Base-by-base conservation (phyloP, 2,113 vertebrate genomes). In the Phrynosoma platyrhinos region DNA sequence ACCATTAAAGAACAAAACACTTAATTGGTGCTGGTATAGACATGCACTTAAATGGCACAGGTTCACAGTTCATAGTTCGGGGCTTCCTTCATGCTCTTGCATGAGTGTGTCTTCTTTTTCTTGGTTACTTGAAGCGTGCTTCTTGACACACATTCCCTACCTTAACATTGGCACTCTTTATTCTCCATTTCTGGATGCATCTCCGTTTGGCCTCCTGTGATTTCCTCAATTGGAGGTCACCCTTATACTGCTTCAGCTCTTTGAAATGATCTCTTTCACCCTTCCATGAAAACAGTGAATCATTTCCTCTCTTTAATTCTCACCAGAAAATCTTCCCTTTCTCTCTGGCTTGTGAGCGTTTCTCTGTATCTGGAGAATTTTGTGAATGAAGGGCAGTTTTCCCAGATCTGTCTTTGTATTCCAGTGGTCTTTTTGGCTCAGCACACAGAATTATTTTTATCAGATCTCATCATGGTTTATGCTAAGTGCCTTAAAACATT, bases 351-450 rank as follows among this genome's bases (percentile, higher is more conserved):
- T 85, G 30, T 78, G 36, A 75, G 71, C 30, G 68, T 88, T 84
- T 88, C 0, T 1, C 85, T 87, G 82, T 36, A 42, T 85, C 64
- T 27, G 62, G 90, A 88, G 52, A 25, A 84, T 86, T 90, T 90
- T 77, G 21, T 87, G 78, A 91, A 91, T 79, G 55, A 92, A 91
- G 55, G 82, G 47, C 75, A 64, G 47, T 90, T 71, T 94, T 90
- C 85, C 75, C 79, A 91, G 47, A 52, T 42, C 40, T 20, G 4
- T 64, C 74, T 85, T 87, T 62, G 91, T 66, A 80, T 88, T 87
- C 76, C 88, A 82, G 53, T 91, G 5, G 42, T 71, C 78, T 86
- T 6, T 53, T 87, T 87, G 68, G 69, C 88, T 87, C 9, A 93
- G 42, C 53, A 87, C 30, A 77, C 20, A 52, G 62, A 88, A 32